Evolutionary conservation across 2,888 invertebrate species (phyloP), one percentile per base, ranked within the genome.

Genomic region (Orchesella flavescens): DNA sequence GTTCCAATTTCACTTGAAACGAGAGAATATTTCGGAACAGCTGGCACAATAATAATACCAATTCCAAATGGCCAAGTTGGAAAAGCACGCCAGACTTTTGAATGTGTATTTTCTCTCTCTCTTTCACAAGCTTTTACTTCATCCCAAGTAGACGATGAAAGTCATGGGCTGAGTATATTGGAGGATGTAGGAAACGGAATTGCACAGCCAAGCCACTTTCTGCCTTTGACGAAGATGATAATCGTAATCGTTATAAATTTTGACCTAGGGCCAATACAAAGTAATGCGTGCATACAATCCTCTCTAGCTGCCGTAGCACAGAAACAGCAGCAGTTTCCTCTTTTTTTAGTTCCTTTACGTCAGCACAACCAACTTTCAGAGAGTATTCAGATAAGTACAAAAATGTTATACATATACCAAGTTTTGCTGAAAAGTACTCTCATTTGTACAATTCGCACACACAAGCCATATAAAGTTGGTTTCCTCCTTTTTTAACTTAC

Each of bases 231-330:
- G 69, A 68, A 49, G 71, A 83, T 44, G 81, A 81, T 74, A 69
- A 81, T 81, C 69, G 75, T 81, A 76, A 83, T 76, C 71, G 76
- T 76, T 83, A 76, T 76, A 71, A 74, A 59, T 77, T 83, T 83
- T 83, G 83, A 83, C 83, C 77, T 77, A 83, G 53, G 83, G 83
- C 83, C 83, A 83, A 83, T 83, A 76, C 34, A 73, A 13, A 55
- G 21, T 57, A 72, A 65, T 77, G 66, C 61, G 53, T 78, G 61
- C 73, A 57, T n/a, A 72, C n/a, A 57, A 43, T 72, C 57, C 72
- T 57, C 21, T 63, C n/a, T n/a, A n/a, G n/a, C n/a, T 19, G 2
- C 21, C 15, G 0, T 53, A 23, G n/a, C n/a, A n/a, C n/a, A n/a
- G n/a, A n/a, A n/a, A n/a, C n/a, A n/a, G n/a, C 59, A 17, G 34